Conservation (phyloP, 1,140 invertebrate species). For the Habropoda laboriosa region DNA sequence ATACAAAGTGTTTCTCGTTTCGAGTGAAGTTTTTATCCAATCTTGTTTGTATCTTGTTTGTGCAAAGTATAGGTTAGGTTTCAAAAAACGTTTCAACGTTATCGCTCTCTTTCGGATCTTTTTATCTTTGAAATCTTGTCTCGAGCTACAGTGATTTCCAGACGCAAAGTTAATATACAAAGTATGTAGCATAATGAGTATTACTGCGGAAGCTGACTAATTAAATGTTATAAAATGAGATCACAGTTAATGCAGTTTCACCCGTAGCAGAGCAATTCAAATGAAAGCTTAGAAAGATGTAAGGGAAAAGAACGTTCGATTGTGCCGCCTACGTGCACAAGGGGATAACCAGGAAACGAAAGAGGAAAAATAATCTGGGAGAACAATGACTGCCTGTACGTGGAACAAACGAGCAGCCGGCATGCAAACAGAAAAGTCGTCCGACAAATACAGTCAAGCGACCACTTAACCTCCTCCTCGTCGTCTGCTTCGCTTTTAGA, state of each 20-base stretch:
- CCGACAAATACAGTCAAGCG: slow-evolving; percentile 42
- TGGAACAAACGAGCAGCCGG: slow-evolving; percentile 49
- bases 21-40: no score
- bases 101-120: no score
- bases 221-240: slow-evolving; percentile 36
- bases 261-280: slow-evolving; percentile 23
- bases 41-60: no score
- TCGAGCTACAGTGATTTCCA: not conserved
- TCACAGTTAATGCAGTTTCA: slow-evolving; percentile 23
- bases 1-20: no score
- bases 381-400: slow-evolving; percentile 49
- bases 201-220: slow-evolving; percentile 10
- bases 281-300: slow-evolving; percentile 33
- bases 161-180: not conserved
- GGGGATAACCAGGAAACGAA: slow-evolving; percentile 47
- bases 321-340: slow-evolving; percentile 49
- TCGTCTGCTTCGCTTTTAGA: slow-evolving; percentile 33
- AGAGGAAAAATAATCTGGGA: slow-evolving; percentile 49
- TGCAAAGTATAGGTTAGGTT: no score
- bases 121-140: not conserved
- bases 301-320: slow-evolving; percentile 41
- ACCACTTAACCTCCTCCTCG: slow-evolving; percentile 37
- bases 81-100: not conserved
- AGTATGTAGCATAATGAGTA: not conserved
- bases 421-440: slow-evolving; percentile 52